These are phyloP conservation scores for Phylloscopus whistleri DNA, from an alignment of 2,113 vertebrate species.

Conservation along the genomic window DNA sequence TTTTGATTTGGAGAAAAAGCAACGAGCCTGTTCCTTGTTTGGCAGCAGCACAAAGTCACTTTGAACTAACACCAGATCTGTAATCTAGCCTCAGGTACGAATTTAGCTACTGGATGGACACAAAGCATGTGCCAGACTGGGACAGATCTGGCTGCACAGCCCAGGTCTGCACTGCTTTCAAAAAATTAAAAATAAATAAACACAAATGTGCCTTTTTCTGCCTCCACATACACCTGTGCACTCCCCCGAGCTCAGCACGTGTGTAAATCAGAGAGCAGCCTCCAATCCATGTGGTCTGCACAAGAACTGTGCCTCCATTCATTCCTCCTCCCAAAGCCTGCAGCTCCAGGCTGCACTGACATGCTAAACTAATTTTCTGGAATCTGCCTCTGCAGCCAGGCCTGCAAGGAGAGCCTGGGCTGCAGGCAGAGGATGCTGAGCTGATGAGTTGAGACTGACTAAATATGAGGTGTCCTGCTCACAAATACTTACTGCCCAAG, in stretches of 20 bases:
- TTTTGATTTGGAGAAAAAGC: constrained; percentile 9
- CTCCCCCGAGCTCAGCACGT: neutral
- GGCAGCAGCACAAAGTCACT: constrained; percentile 37
- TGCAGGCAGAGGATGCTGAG: neutral
- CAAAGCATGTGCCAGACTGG: neutral
- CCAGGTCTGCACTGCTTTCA: neutral
- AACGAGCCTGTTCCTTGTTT: constrained; percentile 2
- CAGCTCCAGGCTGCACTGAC: neutral
- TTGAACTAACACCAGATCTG: neutral
- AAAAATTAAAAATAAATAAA: neutral
- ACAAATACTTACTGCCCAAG: neutral
- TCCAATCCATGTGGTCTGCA: neutral
- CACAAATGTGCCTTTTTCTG: neutral
- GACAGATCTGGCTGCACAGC: neutral
- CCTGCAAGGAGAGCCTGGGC: neutral
- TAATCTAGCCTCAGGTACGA: constrained; percentile 45
- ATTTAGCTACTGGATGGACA: constrained; percentile 16
- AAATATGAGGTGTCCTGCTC: neutral
- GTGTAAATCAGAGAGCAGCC: neutral
- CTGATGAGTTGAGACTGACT: neutral
- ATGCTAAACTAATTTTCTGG: constrained; percentile 48
- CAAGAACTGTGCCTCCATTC: constrained; percentile 44
- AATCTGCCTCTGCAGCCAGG: constrained; percentile 28
- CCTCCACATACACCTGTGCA: constrained; percentile 1
- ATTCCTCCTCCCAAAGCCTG: neutral